Base-by-base conservation (phyloP, 2,113 vertebrate species). In the Phaethon lepturus region DNA sequence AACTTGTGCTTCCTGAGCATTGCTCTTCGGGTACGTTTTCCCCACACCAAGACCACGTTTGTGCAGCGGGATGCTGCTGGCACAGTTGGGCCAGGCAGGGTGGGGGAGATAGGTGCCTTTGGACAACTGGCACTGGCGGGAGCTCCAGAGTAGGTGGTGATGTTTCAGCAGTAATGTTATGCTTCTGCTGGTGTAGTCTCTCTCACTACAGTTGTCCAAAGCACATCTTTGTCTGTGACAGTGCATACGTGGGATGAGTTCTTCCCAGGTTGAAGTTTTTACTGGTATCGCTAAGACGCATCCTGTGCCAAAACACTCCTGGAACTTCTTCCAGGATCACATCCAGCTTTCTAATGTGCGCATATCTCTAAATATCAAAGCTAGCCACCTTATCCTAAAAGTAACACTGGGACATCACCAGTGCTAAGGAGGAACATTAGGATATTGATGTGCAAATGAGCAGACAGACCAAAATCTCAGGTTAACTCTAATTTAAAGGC, bases 381-480 rank as follows among this genome's bases (percentile, higher is more conserved):
- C n/a, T 60, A 95, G 79, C 35, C 60, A 88, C 59, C 49, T 89
- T 73, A 69, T 35, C 84, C 94, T 90, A 31, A 87, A 96, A 95
- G 71, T 85, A 90, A 93, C 94, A 94, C 84, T 50, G 50, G 20
- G 77, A 85, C 80, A 91, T 40, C 55, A 90, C 35, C 76, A 87
- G 33, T 10, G 53, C 42, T 71, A 56, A 91, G 78, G 62, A 88
- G 52, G 74, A 88, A 25, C 67, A 35, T 50, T 68, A 47, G 47
- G 58, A 79, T 55, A 90, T 86, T 97, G 96, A 97, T 91, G 91
- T 95, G 95, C 71, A 97, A 96, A 97, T 97, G 74, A 93, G 63
- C 8, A 83, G 87, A 58, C 31, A 35, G 62, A 40, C 44, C 1
- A 1, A 96, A 82, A 86, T 86, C 81, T 93, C 92, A 92, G 63